Conservation (phyloP, 2,888 invertebrate species). For the Aspidiotus destructor region DNA sequence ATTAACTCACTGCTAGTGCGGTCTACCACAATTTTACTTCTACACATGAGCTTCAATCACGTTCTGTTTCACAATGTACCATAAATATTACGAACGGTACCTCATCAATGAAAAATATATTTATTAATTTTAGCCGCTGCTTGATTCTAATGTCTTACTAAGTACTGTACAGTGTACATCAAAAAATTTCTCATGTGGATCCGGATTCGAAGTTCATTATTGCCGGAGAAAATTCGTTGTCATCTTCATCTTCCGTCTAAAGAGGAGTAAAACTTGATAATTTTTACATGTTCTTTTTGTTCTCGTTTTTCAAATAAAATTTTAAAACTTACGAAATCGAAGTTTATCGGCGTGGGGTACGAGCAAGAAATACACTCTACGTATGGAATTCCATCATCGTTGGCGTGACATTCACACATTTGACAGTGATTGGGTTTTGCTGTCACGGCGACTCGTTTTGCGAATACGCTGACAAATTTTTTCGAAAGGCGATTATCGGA, state of each 20-base stretch:
- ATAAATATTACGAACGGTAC: too few species aligned
- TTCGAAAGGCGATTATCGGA: slow-evolving; percentile 51
- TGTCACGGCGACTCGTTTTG: slow-evolving; percentile 55
- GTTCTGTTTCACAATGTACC: too few species aligned
- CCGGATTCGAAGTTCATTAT: too few species aligned
- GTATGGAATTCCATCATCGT: slow-evolving; percentile 55
- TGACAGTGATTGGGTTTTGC: slow-evolving; percentile 53
- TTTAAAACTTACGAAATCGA: slow-evolving; percentile 45
- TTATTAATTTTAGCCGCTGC: too few species aligned
- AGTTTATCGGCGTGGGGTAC: slow-evolving; percentile 45
- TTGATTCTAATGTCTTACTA: too few species aligned
- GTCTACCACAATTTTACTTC: too few species aligned
- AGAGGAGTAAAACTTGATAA: too few species aligned
- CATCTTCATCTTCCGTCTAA: slow-evolving; percentile 14
- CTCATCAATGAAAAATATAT: too few species aligned
- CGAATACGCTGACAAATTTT: slow-evolving; percentile 56
- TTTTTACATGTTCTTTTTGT: slow-evolving; percentile 9
- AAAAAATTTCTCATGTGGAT: too few species aligned
- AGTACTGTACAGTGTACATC: too few species aligned
- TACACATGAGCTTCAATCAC: too few species aligned
- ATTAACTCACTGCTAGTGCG: too few species aligned
- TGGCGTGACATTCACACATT: slow-evolving; percentile 59
- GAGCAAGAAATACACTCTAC: slow-evolving; percentile 56
- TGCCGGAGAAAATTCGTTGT: not conserved
- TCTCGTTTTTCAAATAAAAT: slow-evolving; percentile 6